Conservation (phyloP, 2,113 vertebrate species). For the Malurus alboscapulatus region DNA sequence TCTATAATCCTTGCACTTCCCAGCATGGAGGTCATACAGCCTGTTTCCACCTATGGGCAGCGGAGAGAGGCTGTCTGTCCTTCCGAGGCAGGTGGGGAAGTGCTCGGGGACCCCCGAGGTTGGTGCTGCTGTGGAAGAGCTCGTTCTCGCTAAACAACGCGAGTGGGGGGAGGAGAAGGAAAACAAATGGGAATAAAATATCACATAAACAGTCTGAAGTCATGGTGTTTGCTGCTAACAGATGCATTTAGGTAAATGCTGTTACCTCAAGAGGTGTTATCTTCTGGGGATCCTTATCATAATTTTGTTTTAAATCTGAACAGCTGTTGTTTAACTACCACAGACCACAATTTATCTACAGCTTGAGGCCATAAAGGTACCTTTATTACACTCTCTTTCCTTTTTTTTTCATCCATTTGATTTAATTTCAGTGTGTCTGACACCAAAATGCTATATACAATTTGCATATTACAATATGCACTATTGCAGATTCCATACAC, state of each 20-base stretch:
- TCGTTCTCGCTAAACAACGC: fast-evolving
- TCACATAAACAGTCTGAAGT: conserved; percentile 61
- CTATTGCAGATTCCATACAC: conserved; percentile 62
- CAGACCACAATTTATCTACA: conserved; percentile 90
- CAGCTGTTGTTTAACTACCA: conserved; percentile 95
- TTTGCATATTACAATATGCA: conserved; percentile 80
- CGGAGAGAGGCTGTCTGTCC: conserved; percentile 11
- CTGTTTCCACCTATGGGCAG: conserved; percentile 1
- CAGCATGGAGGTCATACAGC: background rate
- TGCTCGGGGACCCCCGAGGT: background rate
- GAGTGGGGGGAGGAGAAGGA: background rate
- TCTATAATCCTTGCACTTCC: conserved; percentile 42
- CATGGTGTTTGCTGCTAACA: conserved; percentile 69
- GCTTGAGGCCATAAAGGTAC: conserved; percentile 85
- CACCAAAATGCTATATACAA: conserved; percentile 66
- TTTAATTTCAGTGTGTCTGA: conserved; percentile 79
- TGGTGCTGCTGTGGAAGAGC: background rate
- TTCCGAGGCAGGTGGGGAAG: background rate
- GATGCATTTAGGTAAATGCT: conserved; percentile 83
- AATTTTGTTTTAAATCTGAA: conserved; percentile 93
- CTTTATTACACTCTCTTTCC: conserved; percentile 74
- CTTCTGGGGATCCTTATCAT: conserved; percentile 89
- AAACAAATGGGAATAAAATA: conserved; percentile 61
- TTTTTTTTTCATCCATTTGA: conserved; percentile 77
- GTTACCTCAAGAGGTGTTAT: conserved; percentile 81